Evolutionary conservation across 2,888 invertebrate genomes (phyloP).

Genomic region (Eubasilissa splendida): DNA sequence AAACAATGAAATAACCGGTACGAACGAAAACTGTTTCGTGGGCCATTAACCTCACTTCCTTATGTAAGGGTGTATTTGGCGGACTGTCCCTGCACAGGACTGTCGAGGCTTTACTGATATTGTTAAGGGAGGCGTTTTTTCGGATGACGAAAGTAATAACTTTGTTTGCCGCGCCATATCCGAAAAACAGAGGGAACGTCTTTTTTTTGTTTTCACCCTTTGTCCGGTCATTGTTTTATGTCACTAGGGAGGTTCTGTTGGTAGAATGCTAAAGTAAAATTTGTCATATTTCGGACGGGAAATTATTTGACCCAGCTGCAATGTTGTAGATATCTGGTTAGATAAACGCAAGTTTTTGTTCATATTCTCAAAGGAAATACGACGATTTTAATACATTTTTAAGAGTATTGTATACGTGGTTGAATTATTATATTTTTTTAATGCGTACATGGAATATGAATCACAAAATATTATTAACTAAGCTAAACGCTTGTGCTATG

Average conservation of each 20-base stretch:
- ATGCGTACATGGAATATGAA: no score
- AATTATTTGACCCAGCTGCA: slow-evolving; percentile 19
- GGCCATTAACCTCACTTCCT: slow-evolving; percentile 42
- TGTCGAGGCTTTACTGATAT: slow-evolving; percentile 20
- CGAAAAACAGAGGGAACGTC: slow-evolving; percentile 11
- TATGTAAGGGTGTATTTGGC: slow-evolving; percentile 4
- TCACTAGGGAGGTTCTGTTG: slow-evolving; percentile 20
- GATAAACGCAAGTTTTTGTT: no score
- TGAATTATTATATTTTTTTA: no score
- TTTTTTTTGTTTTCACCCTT: slow-evolving; percentile 19
- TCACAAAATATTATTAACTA: no score
- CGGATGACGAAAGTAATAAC: slow-evolving; percentile 44
- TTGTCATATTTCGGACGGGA: not conserved
- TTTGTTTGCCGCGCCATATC: slow-evolving; percentile 40
- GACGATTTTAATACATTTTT: no score
- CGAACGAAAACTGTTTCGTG: slow-evolving; percentile 31
- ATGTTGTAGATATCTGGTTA: not conserved
- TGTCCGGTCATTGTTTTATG: slow-evolving; percentile 32
- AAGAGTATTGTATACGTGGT: no score
- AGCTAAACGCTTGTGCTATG: no score
- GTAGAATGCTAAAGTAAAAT: not conserved
- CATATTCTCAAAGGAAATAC: no score
- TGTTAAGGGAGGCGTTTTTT: slow-evolving; percentile 39
- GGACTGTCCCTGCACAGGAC: slow-evolving; percentile 10
- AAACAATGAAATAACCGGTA: slow-evolving; percentile 23